Base-by-base conservation (phyloP, 1,140 invertebrate species). In the Leptinotarsa undecemlineata region DNA sequence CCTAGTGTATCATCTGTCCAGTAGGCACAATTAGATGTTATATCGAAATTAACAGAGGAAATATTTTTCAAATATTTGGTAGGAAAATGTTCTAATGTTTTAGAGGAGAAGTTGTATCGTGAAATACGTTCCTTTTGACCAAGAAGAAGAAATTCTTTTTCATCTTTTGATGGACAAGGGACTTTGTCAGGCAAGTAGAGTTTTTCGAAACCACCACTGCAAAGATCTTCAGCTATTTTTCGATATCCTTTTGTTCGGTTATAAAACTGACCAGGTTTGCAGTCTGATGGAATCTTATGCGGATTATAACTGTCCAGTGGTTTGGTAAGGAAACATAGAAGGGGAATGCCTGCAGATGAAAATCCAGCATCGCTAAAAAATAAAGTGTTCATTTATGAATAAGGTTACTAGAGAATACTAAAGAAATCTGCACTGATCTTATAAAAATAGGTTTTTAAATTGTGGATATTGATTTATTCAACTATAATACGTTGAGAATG, bases 31-130 rank as follows among this genome's bases (percentile, higher is more conserved):
- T 95, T 94, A 75, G 94, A 93, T 73, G 87, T 89, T 83, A 94
- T 88, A 85, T 98, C 95, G 82, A 93, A 96, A 82, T 97, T 96
- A 69, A 98, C 90, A 0, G 95, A 92, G 70, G 96, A 92, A 1
- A 95, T 93, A 83, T 95, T 94, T 73, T 91, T 90, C 47, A 95
- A 85, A 69, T 88, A 88, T 33, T 88, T 86, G 20, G 95, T 87
- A 0, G 94, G 93, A 51, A 96, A 86, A 15, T 88, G 82, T 76
- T 91, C 88, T 1, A 89, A 81, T 21, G 87, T 87, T 64, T 88
- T 88, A 47, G 90, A 87, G 3, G 87, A 85, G 26, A 96, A 82
- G 84, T 93, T 88, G 60, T 95, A 92, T 4, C 93, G 87, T 4
- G 91, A 89, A 63, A 97, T 94, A 74, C 89, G 89, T 73, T 93